A percentile compares a stretch with the other conserved stretches of the same genome.
phyloP scores from a whole-genome alignment of 1,140 invertebrate genomes.

The Eubasilissa regina region DNA sequence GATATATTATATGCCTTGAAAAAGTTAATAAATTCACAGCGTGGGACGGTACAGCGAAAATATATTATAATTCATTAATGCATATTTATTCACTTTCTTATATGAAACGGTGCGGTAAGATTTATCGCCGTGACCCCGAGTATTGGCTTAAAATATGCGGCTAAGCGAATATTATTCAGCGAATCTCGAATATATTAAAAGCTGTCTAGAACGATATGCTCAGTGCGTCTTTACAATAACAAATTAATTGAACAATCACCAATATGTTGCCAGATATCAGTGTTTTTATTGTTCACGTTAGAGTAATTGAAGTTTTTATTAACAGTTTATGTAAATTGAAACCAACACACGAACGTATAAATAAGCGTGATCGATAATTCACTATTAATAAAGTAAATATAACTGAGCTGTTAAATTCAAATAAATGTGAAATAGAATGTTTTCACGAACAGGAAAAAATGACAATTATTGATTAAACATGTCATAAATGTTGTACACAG shows the following conservation, averaged over 20 bases:
- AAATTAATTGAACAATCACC: slow-evolving; percentile 1
- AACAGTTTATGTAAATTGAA: neutral
- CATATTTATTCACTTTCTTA: slow-evolving; percentile 37
- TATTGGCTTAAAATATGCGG: too few relatives aligned
- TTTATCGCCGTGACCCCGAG: slow-evolving; percentile 13
- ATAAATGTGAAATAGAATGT: too few relatives aligned
- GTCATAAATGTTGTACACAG: too few relatives aligned
- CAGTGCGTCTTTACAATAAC: neutral
- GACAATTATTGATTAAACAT: too few relatives aligned
- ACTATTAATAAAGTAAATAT: too few relatives aligned
- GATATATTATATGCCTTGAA: too few relatives aligned
- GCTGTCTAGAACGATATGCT: too few relatives aligned
- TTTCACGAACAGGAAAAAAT: too few relatives aligned
- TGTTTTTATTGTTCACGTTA: neutral
- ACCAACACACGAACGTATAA: neutral
- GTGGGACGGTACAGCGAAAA: neutral
- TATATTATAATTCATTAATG: slow-evolving; percentile 20
- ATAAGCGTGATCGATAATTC: too few relatives aligned
- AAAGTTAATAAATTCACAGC: slow-evolving; percentile 1
- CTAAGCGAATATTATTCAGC: too few relatives aligned
- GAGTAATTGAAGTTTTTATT: neutral
- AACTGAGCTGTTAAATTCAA: too few relatives aligned
- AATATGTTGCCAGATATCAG: neutral
- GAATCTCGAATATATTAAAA: too few relatives aligned
- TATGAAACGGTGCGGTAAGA: slow-evolving; percentile 11